Conservation (phyloP, 2,888 invertebrate genomes). For the Frankliniella intonsa region DNA sequence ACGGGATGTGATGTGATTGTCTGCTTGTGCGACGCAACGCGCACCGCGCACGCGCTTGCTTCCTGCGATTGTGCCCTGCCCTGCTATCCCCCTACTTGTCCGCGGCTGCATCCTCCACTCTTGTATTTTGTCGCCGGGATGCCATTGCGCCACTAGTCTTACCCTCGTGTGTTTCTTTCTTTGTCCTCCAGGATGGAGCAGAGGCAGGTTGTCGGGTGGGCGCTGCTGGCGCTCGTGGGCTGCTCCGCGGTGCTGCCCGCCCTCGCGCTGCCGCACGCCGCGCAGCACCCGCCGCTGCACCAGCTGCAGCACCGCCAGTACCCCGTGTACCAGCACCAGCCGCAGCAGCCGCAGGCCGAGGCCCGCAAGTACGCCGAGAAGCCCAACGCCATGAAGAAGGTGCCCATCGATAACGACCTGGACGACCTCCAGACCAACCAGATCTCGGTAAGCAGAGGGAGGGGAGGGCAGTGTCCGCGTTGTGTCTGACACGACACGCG, state of each 20-base stretch:
- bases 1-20: too few species aligned
- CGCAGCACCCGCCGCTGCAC: slow-evolving; percentile 42
- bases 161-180: neutral
- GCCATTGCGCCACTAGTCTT: neutral
- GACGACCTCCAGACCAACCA: slow-evolving; percentile 78
- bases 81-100: neutral
- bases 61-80: neutral
- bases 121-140: neutral
- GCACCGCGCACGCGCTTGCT: neutral
- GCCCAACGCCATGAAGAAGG: slow-evolving; percentile 84
- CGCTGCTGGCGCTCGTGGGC: slow-evolving; percentile 63
- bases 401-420: slow-evolving; percentile 54
- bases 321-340: slow-evolving; percentile 45
- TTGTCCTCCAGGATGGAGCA: slow-evolving; percentile 54
- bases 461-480: too few species aligned
- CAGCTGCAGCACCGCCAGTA: slow-evolving; percentile 42
- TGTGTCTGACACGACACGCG: too few species aligned
- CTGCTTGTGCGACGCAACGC: too few species aligned
- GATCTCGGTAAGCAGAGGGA: slow-evolving; percentile 52
- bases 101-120: neutral
- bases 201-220: slow-evolving; percentile 64
- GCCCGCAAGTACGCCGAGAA: slow-evolving; percentile 84
- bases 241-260: slow-evolving; percentile 63
- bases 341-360: slow-evolving; percentile 43
- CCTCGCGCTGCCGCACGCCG: slow-evolving; percentile 46